These are phyloP conservation scores for Chionodraco myersi DNA, from an alignment of 2,113 vertebrate genomes.

Conservation along the genomic window DNA sequence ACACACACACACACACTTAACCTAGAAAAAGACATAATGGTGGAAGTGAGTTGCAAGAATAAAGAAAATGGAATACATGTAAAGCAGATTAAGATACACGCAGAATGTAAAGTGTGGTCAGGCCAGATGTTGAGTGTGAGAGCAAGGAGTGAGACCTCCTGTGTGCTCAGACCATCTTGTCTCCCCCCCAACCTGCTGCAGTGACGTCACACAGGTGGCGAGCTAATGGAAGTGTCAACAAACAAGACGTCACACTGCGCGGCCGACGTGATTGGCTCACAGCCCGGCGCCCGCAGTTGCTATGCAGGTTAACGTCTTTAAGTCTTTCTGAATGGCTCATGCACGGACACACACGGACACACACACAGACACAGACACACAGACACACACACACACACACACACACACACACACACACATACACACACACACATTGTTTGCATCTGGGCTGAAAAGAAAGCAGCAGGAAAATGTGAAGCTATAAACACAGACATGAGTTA, in stretches of 20 bases:
- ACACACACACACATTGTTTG: neutral
- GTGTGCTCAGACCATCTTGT: rapidly evolving
- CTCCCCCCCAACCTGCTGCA: neutral
- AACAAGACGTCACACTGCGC: conserved; percentile 70
- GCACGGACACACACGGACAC: neutral
- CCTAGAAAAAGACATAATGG: too few species aligned
- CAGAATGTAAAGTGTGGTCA: too few species aligned
- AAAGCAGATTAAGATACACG: too few species aligned
- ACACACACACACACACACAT: neutral
- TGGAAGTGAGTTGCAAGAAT: too few species aligned
- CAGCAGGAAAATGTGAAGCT: conserved; percentile 5
- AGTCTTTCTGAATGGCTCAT: neutral
- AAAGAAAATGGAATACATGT: too few species aligned
- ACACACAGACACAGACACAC: too few species aligned
- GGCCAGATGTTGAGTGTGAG: neutral
- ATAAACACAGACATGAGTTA: neutral
- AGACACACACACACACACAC: neutral
- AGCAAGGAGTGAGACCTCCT: neutral
- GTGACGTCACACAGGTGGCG: conserved; percentile 69
- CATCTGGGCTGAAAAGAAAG: conserved; percentile 1
- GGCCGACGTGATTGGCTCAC: conserved; percentile 70
- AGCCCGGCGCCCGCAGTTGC: conserved; percentile 65
- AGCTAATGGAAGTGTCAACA: conserved; percentile 74
- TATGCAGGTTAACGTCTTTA: conserved; percentile 64
- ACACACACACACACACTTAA: too few species aligned